Evolutionary conservation across 2,113 vertebrate genomes (phyloP), one percentile per base, ranked within the genome.

Genomic region (Callospermophilus lateralis): DNA sequence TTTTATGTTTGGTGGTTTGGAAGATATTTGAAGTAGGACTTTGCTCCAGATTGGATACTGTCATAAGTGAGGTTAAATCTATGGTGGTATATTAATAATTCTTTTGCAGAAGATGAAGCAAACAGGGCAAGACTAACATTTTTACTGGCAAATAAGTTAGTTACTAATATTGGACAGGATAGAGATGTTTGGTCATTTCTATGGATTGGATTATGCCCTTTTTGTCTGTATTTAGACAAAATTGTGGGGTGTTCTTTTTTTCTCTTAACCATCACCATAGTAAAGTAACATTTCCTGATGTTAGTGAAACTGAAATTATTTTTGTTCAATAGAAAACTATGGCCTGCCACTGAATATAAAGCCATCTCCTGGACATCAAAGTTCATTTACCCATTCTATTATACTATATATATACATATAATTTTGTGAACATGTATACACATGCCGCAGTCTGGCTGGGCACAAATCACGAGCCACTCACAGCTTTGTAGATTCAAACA

Each of bases 171-270:
- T 89, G 67, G 4, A 24, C 53, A 85, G 45, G 2, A 79, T 32
- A 88, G 51, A 77, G 39, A 72, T 86, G n/a, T 28, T 84, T 76
- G 42, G 63, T 77, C 51, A 89, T 74, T 90, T 95, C 86, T 94
- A 58, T 90, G 16, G 73, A 48, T 26, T 89, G 4, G 19, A 72
- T 7, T 37, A 30, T 95, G 37, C 45, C 84, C 42, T 22, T 77
- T 89, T 88, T 84, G 28, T 84, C 45, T 91, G 28, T 81, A 13
- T 77, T 84, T 34, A 80, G 51, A 89, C 79, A 48, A 61, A 22
- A 63, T 63, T 63, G 72, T 39, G 10, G 8, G 22, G 30, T 24
- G 24, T 28, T 85, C 77, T 84, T 68, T 1, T 84, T 89, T 96
- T 61, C 34, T 96, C 79, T 76, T 89, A 22, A 70, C 42, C 24